Evolutionary conservation across 1,140 invertebrate genomes (phyloP).

Genomic region (Zaprionus capensis): DNA sequence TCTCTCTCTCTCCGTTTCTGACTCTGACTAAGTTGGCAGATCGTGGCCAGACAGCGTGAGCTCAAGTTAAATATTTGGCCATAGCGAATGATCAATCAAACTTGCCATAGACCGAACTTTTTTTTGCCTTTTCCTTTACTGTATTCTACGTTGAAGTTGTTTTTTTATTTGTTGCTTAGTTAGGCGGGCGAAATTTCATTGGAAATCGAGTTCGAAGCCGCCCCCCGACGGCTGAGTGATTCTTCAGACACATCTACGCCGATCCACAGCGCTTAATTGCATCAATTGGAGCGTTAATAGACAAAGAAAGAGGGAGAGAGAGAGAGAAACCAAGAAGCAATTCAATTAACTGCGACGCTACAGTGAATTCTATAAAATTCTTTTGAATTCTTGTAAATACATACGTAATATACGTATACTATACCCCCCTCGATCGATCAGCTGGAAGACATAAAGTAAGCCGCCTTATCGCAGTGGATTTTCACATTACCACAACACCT

Average conservation of each 20-base stretch:
- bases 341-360: constrained; percentile 7
- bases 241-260: neutral
- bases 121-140: neutral
- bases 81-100: constrained; percentile 79
- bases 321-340: constrained; percentile 29
- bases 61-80: constrained; percentile 64
- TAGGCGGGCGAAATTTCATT: constrained; percentile 8
- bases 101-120: constrained; percentile 28
- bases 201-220: constrained; percentile 30
- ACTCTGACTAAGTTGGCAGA: constrained; percentile 55
- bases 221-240: constrained; percentile 14
- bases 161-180: constrained; percentile 15
- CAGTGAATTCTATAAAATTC: constrained; percentile 19
- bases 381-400: neutral
- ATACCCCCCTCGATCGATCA: neutral
- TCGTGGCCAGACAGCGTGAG: constrained; percentile 59
- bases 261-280: constrained; percentile 49
- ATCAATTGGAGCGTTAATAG: constrained; percentile 74
- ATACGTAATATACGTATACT: neutral
- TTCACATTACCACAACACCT: neutral
- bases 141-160: neutral
- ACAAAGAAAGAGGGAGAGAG: constrained; percentile 16
- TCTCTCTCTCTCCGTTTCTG: constrained; percentile 7
- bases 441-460: neutral
- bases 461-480: neutral